Evolutionary conservation across 2,113 vertebrate species (phyloP), one percentile per base, ranked within the genome.

Genomic region (Centropristis striata): DNA sequence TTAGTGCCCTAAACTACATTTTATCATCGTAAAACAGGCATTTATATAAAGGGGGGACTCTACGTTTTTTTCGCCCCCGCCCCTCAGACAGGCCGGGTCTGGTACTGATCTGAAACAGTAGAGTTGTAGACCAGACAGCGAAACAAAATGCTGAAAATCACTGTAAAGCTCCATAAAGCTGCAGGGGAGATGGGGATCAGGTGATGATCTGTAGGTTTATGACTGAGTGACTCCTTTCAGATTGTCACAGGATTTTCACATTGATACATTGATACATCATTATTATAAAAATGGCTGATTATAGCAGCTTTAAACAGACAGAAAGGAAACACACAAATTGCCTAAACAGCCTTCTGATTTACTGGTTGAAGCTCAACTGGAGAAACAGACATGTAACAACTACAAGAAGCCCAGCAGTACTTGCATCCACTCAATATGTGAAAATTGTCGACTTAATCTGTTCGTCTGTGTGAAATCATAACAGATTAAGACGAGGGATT

Each of bases 401-500:
- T 13, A 53, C 21, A 39, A 37, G 21, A 18, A 41, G 28, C 41
- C 10, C 50, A 57, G 51, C 50, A 57, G 51, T 4, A 54, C 28
- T 47, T 36, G 27, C 27, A 71, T 54, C 39, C 27, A 15, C 27
- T 64, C 27, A 39, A 63, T 57, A 47, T 54, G 63, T 53, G 47
- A 73, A 61, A 16, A 61, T 3, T 18, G 25, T 68, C 37, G 46
- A 27, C 6, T 60, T 60, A 27, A 61, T 75, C 64, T 81, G 57
- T 63, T 70, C 28, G 49, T 70, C 57, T 75, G 65, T 75, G 55
- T 28, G 20, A 50, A 64, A 41, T 74, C 27, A 23, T 16, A n/a
- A 23, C 16, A 20, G 51, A 75, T 61, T 23, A 54, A 47, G 3
- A 20, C 3, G 0, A 16, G 54, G 27, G 46, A 51, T 49, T 36